Base-by-base conservation (phyloP, 1,140 invertebrate genomes). In the Charaxes varanes region DNA sequence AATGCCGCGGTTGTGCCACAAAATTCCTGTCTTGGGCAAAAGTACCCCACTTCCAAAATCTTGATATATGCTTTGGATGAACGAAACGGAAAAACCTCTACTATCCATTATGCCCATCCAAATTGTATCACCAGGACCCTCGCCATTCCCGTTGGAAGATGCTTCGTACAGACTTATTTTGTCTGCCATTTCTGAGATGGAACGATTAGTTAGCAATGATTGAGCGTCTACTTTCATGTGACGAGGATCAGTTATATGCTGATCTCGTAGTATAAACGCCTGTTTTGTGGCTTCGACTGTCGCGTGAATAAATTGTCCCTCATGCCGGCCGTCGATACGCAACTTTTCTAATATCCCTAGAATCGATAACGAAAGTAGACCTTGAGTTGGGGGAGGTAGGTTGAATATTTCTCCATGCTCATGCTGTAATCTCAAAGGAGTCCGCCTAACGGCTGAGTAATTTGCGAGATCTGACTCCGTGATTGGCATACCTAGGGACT, bases 51-150 rank as follows among this genome's bases (percentile, higher is more conserved):
- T 79, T 2, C 74, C 78, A 44, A 65, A 82, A 21, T 33, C 7
- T 49, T 74, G 58, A 24, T 71, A 82, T 23, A 70, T 34, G 19
- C 78, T 82, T 49, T 79, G 78, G 36, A 82, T 82, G 53, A 69
- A 82, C 33, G 78, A 79, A 34, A 82, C 73, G 10, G 68, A 79
- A 52, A 67, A 82, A 3, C 78, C 78, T 59, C 62, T 65, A 12
- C 50, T 56, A 44, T 82, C 78, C 78, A 82, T 79, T 18, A 66
- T 58, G 19, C 74, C 78, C 57, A 82, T 57, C 78, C 78, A 82
- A 42, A 79, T 53, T 6, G 78, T 82, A 38, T 82, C 78, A 7
- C 73, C 71, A 8, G 65, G 46, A 3, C 66, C 71, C 36, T 64
- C 66, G 6, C 58, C 62, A 28, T 55, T 52, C 13, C 41, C 57